Percentiles rank a stretch among this genome's conserved stretches.
Evolutionary conservation across 2,888 invertebrate species (phyloP).

Genomic region (Spialia ferax): DNA sequence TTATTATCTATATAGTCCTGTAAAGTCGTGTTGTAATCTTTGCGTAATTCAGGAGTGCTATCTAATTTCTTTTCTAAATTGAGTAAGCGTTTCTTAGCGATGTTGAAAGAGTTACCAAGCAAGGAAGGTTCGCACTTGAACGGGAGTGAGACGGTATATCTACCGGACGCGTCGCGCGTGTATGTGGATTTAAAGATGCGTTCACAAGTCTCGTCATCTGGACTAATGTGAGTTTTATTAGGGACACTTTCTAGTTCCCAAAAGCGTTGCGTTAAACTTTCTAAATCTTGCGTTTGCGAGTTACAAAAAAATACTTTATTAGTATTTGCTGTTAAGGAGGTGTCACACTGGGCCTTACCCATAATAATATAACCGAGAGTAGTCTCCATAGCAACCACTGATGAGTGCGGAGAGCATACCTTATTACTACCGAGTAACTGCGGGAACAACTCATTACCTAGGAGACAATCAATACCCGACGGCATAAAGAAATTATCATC

Average conservation of each 20-base stretch:
- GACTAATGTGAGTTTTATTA: conserved; percentile 1
- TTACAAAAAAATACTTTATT: background rate
- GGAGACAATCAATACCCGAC: background rate
- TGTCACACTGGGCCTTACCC: background rate
- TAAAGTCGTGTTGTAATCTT: background rate
- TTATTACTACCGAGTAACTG: background rate
- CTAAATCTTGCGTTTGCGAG: background rate
- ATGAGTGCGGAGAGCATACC: background rate
- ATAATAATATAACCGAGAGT: conserved; percentile 1
- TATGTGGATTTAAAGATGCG: background rate
- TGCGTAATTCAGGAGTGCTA: background rate
- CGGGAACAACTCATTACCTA: conserved; percentile 4
- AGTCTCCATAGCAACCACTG: background rate
- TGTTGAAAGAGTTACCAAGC: conserved; percentile 3
- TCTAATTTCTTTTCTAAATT: background rate
- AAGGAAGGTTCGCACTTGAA: background rate
- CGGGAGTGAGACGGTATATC: background rate
- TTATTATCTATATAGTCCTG: background rate
- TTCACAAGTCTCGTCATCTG: background rate
- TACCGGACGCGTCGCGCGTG: background rate
- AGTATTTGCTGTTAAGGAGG: background rate
- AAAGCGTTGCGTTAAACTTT: background rate
- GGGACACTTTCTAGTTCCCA: conserved; percentile 5
- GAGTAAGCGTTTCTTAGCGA: conserved; percentile 4
- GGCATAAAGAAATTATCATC: background rate